Base-by-base conservation (phyloP, 30 jellyfish, hydroid and myxozoan genomes). In the Hydra vulgaris region DNA sequence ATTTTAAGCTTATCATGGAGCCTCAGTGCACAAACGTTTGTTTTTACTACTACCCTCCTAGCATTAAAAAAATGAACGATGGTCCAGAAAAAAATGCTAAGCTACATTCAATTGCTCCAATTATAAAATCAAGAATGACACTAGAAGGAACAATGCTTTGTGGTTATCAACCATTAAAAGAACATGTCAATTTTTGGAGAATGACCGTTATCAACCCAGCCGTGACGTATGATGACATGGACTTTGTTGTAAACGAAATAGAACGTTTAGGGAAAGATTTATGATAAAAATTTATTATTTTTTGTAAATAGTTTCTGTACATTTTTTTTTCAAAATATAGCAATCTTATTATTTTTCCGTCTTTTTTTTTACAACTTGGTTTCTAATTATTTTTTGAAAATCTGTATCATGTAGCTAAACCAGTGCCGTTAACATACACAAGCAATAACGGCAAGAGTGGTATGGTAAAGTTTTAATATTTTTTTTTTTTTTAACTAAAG, bases 21-120 rank as follows among this genome's bases (percentile, higher is more conserved):
- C 98, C 98, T 23, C 90, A 87, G 77, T 83, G 95, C 84, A 84
- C 96, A 16, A 92, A 86, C 74, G 95, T 87, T 72, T 87, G 98
- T 84, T 92, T 92, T 79, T 92, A 94, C 18, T 92, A 86, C 89
- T 23, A 83, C 21, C 98, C 98, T 18, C 98, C 96, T 76, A 84
- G 98, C 53, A 69, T 87, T 27, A 80, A 80, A 0, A 24, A 53
- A 4, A 83, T 92, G 95, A 85, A 94, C 0, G 91, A 87, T 27
- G 96, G 96, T 21, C 87, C 95, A 22, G 98, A 92, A 71, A 83
- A 81, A 76, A 52, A 16, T 66, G 85, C 81, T 52, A 77, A 72
- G 70, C 85, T 92, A 20, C 61, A 61, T 27, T 25, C 83, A 95
- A 70, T 90, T 21, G 88, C 96, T 17, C 98, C 98, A 15, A 89